These are phyloP conservation scores for Ichneumon xanthorius DNA, from an alignment of 2,888 invertebrate species.

Conservation along the genomic window DNA sequence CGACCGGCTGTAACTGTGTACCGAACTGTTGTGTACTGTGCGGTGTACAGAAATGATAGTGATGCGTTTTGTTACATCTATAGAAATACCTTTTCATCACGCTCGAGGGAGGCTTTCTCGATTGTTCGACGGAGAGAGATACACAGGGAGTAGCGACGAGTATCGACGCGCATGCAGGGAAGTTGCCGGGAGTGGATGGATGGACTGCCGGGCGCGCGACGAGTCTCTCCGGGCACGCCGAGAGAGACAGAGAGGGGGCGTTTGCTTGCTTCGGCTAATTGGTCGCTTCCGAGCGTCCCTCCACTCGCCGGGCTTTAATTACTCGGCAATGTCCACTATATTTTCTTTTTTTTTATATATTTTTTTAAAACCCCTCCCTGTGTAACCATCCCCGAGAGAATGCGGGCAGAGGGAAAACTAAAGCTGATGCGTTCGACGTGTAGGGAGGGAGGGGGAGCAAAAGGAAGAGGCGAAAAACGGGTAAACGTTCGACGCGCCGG, in stretches of 20 bases:
- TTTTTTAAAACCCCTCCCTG: constrained; percentile 40
- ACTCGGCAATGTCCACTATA: constrained; percentile 55
- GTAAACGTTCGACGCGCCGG: neutral
- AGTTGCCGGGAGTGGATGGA: neutral
- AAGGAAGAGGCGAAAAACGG: neutral
- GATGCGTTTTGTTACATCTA: constrained; percentile 15
- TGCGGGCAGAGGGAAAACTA: constrained; percentile 20
- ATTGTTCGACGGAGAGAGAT: constrained; percentile 27
- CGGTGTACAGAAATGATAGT: constrained; percentile 21
- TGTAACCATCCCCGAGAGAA: constrained; percentile 26
- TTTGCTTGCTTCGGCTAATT: constrained; percentile 57
- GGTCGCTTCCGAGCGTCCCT: constrained; percentile 50
- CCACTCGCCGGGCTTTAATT: constrained; percentile 55
- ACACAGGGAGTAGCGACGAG: neutral
- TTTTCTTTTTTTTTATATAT: constrained; percentile 21
- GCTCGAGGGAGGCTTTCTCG: neutral
- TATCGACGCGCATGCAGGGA: neutral
- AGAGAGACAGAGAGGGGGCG: neutral
- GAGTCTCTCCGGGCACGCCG: constrained; percentile 17
- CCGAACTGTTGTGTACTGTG: constrained; percentile 27
- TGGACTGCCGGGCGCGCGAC: neutral
- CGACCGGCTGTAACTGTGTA: constrained; percentile 23
- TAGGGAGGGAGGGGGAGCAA: neutral
- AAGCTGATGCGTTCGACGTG: constrained; percentile 30
- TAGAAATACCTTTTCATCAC: constrained; percentile 10